Conservation (phyloP, 2,113 vertebrate genomes). For the Dunckerocampus dactyliophorus region DNA sequence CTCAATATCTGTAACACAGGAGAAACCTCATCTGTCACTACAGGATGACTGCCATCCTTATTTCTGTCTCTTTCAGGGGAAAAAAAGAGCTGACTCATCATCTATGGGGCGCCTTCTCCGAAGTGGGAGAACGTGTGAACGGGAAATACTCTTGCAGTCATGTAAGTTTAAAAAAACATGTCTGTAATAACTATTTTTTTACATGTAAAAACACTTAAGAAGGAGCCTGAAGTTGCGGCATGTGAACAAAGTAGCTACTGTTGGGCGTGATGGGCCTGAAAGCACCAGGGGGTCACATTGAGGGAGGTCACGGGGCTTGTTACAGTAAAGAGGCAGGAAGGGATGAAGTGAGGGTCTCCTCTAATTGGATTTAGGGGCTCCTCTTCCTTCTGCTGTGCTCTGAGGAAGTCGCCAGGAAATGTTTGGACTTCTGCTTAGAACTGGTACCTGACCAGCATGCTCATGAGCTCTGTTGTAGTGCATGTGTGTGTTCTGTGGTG, state of each 20-base stretch:
- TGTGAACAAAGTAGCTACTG: conserved; percentile 36
- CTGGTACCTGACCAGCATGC: conserved; percentile 47
- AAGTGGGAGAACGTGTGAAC: background rate
- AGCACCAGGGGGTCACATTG: conserved; percentile 1
- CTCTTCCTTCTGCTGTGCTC: conserved; percentile 41
- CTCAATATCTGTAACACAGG: conserved; percentile 1
- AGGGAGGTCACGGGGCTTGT: conserved; percentile 31
- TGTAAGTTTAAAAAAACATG: conserved; percentile 3
- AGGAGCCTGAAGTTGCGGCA: background rate
- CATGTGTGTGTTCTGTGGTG: background rate
- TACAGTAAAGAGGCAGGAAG: conserved; percentile 38
- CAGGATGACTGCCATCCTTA: conserved; percentile 2
- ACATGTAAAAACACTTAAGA: background rate
- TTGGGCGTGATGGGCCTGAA: conserved; percentile 26
- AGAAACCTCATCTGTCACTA: conserved; percentile 21
- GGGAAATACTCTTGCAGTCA: background rate
- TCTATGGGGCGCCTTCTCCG: background rate
- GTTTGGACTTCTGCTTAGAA: conserved; percentile 54
- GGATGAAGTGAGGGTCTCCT: conserved; percentile 30
- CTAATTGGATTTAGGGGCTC: conserved; percentile 63
- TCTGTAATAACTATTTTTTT: no score
- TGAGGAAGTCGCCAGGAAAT: conserved; percentile 67
- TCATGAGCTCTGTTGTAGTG: background rate
- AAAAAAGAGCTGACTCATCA: background rate
- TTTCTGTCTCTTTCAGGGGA: background rate